phyloP scores from a whole-genome alignment of 2,113 vertebrate species.

The Gila orcuttii region DNA sequence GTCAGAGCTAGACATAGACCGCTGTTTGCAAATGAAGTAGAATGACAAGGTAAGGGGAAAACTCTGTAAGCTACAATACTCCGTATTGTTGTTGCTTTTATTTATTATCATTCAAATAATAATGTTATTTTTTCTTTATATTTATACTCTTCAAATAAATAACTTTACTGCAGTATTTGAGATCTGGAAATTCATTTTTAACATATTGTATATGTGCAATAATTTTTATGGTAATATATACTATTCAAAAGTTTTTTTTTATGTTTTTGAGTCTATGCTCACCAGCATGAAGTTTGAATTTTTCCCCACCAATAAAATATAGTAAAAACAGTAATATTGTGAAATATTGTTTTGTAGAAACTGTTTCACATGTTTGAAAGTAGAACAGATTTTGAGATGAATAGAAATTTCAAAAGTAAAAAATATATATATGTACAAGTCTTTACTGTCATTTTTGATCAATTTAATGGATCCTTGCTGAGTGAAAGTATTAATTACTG shows the following conservation, averaged over 20 bases:
- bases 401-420: background rate
- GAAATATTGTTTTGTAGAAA: background rate
- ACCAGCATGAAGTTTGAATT: too few relatives aligned
- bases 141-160: constrained; percentile 78
- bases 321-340: background rate
- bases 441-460: background rate
- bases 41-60: constrained; percentile 50
- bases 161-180: constrained; percentile 56
- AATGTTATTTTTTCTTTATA: constrained; percentile 65
- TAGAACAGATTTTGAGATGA: background rate
- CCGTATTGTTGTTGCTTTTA: constrained; percentile 63
- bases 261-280: too few relatives aligned
- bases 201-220: background rate
- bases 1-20: constrained; percentile 53
- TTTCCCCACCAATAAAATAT: background rate
- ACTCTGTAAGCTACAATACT: constrained; percentile 31
- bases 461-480: background rate
- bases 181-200: background rate
- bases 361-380: background rate
- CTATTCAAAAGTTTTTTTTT: background rate
- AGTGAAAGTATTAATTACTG: background rate
- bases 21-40: constrained; percentile 36
- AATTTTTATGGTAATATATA: background rate
- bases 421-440: too few relatives aligned
- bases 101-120: constrained; percentile 62